A percentile compares a stretch with the other conserved stretches of the same genome.
phyloP scores from a whole-genome alignment of 2,113 vertebrate species.

The Actenoides lindsayi region DNA sequence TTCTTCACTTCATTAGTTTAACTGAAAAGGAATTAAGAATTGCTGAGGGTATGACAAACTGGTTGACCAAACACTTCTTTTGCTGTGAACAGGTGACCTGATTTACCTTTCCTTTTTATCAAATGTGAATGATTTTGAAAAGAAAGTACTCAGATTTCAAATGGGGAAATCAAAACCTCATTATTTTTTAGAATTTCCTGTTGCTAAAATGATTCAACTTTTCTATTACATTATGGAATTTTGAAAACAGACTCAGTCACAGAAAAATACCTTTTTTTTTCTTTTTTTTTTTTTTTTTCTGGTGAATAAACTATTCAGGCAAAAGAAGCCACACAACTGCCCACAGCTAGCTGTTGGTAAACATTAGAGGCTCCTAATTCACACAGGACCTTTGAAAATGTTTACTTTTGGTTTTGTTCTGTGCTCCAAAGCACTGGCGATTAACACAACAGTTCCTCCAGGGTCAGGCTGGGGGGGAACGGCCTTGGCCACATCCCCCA shows the following conservation, averaged over 20 bases:
- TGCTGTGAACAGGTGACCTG: neutral
- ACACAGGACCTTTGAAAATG: neutral
- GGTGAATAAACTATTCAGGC: neutral
- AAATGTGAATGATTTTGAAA: neutral
- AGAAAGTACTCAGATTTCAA: neutral
- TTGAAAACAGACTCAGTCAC: neutral
- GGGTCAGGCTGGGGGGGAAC: neutral
- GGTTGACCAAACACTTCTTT: conserved; percentile 14
- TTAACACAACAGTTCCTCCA: neutral
- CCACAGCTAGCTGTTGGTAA: neutral
- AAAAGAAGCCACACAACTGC: neutral
- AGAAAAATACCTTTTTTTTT: neutral
- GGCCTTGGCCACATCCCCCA: neutral
- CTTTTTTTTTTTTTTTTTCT: neutral
- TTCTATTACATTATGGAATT: neutral
- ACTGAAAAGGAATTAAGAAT: conserved; percentile 53
- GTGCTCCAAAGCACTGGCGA: neutral
- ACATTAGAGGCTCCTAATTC: neutral
- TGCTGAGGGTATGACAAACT: neutral
- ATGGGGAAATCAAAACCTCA: neutral
- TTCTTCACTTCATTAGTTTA: conserved; percentile 59
- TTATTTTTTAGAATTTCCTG: neutral
- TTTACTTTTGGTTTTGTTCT: neutral
- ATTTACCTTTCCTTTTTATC: neutral
- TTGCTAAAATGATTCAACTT: neutral